Evolutionary conservation across 2,113 vertebrate genomes (phyloP), one percentile per base, ranked within the genome.

Genomic region (Drymodes brunneopygia): DNA sequence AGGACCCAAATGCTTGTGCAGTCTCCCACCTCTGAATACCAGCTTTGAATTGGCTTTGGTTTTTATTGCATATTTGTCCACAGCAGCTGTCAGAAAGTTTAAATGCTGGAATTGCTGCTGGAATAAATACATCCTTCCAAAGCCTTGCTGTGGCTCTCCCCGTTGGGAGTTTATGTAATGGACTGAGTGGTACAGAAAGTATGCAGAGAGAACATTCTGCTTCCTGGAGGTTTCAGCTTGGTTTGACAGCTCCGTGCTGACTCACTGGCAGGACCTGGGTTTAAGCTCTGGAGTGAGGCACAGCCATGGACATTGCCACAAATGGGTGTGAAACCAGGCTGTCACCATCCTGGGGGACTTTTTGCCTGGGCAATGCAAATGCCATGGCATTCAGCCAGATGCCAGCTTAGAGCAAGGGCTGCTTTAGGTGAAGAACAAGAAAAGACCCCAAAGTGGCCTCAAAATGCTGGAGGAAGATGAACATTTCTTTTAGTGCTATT

Each of bases 81-180:
- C 70, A 94, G 94, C 96, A 97, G 95, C 96, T 97, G 91, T 97
- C 94, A 94, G 95, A 93, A 94, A 74, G 56, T 84, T 95, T 85
- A 86, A 80, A 92, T 87, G 95, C 95, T 94, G 45, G 88, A 90
- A 94, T 97, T 96, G 95, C 86, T 90, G 94, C 81, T 77, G 94
- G 70, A 88, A 94, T 84, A 97, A 97, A 85, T 91, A 74, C 20
- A 86, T 96, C 81, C 95, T 92, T 69, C 57, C 88, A 97, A 97
- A 80, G 54, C 64, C 70, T 78, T 65, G 87, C 89, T 75, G 44
- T 71, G 73, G 90, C 45, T 97, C 67, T 94, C 38, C 89, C 95
- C 71, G 0, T 62, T n/a, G 90, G 96, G 96, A 94, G 60, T 97
- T 96, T 95, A 74, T 89, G 95, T 96, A 97, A 95, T 64, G 9